Percentiles rank a stretch among this genome's conserved stretches.
Conservation (phyloP, 2,888 invertebrate genomes). For the Strigamia maritima region DNA sequence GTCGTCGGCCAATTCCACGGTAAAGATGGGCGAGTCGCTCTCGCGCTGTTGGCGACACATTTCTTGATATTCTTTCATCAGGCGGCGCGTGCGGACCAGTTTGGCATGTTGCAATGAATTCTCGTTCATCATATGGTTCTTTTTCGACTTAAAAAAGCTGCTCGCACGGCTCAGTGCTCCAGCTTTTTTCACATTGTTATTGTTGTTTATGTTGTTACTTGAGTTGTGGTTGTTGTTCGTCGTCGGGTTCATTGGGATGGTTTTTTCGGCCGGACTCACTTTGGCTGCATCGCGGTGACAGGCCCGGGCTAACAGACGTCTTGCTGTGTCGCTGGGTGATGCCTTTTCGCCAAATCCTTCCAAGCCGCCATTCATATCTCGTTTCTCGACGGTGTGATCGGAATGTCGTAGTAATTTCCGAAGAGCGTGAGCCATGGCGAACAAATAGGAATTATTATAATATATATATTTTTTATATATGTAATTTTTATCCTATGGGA, state of each 20-base stretch:
- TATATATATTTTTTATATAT: too few species aligned
- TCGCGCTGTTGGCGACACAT: conserved; percentile 44
- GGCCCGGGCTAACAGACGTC: conserved; percentile 39
- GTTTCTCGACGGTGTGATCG: background rate
- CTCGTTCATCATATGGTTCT: conserved; percentile 37
- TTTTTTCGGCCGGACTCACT: conserved; percentile 40
- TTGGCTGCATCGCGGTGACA: conserved; percentile 41
- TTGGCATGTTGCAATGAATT: conserved; percentile 52
- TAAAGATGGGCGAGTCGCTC: conserved; percentile 56
- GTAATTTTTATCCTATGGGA: too few species aligned
- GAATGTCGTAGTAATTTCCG: conserved; percentile 41
- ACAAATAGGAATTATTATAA: background rate
- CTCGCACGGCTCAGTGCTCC: conserved; percentile 16
- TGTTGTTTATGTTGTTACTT: background rate
- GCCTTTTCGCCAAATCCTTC: conserved; percentile 19
- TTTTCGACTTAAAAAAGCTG: conserved; percentile 39
- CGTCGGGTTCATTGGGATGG: background rate
- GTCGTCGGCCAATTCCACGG: conserved; percentile 79
- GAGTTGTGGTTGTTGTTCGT: conserved; percentile 22
- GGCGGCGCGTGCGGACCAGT: conserved; percentile 68
- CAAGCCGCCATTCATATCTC: conserved; percentile 17
- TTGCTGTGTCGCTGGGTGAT: background rate
- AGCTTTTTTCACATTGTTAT: background rate
- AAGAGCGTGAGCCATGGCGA: conserved; percentile 40
- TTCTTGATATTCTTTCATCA: conserved; percentile 73